Percentiles rank a stretch among this genome's conserved stretches.
Evolutionary conservation across 2,113 vertebrate genomes (phyloP).

Genomic region (Campylomormyrus tamandua): DNA sequence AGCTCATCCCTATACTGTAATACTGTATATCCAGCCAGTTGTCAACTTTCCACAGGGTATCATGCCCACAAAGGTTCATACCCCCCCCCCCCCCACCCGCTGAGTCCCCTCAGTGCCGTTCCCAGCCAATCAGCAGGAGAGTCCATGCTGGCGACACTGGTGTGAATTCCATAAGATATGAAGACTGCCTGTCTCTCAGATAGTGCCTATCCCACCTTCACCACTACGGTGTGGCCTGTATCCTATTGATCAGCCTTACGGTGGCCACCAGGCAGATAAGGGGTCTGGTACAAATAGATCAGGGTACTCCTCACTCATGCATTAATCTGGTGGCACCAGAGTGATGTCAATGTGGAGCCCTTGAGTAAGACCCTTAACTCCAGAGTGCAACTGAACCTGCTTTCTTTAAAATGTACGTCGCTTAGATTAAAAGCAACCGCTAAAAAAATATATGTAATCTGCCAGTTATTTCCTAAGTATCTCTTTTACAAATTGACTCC

Average conservation of each 20-base stretch:
- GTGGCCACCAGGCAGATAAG: not conserved
- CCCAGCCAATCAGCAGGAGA: not conserved
- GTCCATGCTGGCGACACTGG: not conserved
- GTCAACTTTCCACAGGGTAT: not conserved
- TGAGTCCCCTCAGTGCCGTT: not conserved
- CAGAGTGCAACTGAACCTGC: no score
- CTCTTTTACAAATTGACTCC: no score
- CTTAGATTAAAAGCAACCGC: no score
- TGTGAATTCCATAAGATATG: not conserved
- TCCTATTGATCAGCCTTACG: not conserved
- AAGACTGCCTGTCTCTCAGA: not conserved
- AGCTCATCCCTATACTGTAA: not conserved
- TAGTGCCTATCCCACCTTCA: not conserved
- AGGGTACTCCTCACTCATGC: not conserved
- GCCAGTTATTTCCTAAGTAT: no score
- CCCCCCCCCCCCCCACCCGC: not conserved
- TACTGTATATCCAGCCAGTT: not conserved
- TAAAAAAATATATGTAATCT: no score
- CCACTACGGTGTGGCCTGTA: not conserved
- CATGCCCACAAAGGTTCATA: not conserved
- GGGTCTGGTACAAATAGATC: not conserved
- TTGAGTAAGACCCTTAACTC: no score
- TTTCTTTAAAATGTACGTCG: no score
- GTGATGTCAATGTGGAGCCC: no score
- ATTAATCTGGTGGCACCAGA: not conserved